phyloP scores from a whole-genome alignment of 2,888 invertebrate genomes.

The Teinopalpus imperialis region DNA sequence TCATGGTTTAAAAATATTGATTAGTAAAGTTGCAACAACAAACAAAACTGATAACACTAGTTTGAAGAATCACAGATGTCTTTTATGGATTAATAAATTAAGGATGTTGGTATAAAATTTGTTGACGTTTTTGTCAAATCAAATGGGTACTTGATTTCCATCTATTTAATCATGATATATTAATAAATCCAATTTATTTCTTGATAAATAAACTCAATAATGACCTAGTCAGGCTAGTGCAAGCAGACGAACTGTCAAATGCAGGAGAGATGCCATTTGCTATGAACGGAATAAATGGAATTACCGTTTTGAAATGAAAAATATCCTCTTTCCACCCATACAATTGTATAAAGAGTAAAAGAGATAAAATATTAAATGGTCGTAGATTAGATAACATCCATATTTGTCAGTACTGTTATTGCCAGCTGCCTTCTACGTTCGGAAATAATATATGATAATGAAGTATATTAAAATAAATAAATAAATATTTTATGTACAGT shows the following conservation, averaged over 20 bases:
- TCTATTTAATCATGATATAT: slow-evolving; percentile 1
- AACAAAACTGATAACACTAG: slow-evolving; percentile 38
- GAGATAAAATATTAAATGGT: not conserved
- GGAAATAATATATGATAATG: too few species aligned
- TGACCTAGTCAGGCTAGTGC: slow-evolving; percentile 22
- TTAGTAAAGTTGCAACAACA: slow-evolving; percentile 34
- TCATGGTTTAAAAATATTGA: slow-evolving; percentile 45
- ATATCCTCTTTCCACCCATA: not conserved
- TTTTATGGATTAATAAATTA: slow-evolving; percentile 15
- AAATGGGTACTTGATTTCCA: not conserved
- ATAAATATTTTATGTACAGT: too few species aligned
- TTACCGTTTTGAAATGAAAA: not conserved
- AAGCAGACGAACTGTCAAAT: slow-evolving; percentile 48
- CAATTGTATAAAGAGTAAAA: not conserved
- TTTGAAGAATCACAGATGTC: slow-evolving; percentile 17
- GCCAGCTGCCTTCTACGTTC: slow-evolving; percentile 8
- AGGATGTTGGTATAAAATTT: not conserved
- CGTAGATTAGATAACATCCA: not conserved
- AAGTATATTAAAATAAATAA: too few species aligned
- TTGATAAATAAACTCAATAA: slow-evolving; percentile 7
- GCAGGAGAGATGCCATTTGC: slow-evolving; percentile 56
- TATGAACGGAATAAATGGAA: slow-evolving; percentile 33
- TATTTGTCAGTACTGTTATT: not conserved
- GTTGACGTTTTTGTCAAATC: not conserved
- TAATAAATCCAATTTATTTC: slow-evolving; percentile 8